Percentiles rank a stretch among this genome's conserved stretches.
phyloP scores from a whole-genome alignment of 1,140 invertebrate genomes.

The Euglossa dilemma region DNA sequence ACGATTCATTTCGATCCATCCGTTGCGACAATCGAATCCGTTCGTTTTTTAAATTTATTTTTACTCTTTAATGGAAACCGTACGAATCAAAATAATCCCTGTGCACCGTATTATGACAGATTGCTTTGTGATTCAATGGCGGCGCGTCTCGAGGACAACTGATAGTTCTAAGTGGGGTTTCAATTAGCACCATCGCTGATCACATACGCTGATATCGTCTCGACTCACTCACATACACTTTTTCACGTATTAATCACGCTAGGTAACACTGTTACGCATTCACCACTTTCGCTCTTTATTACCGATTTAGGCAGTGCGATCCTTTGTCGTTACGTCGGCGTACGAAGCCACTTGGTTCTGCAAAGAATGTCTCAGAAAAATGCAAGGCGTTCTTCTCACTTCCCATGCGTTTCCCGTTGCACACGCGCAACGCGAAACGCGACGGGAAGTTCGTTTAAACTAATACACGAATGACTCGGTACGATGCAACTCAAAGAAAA shows the following conservation, averaged over 20 bases:
- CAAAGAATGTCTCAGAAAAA: conserved; percentile 44
- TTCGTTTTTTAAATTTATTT: not conserved
- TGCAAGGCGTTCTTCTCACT: not conserved
- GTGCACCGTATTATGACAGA: not conserved
- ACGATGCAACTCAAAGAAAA: not conserved
- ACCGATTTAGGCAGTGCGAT: conserved; percentile 61
- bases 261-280: conserved; percentile 32
- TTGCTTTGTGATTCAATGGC: conserved; percentile 9
- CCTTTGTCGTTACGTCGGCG: conserved; percentile 57
- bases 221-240: conserved; percentile 31
- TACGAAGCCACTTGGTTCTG: conserved; percentile 62
- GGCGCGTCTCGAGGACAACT: conserved; percentile 1
- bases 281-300: conserved; percentile 40
- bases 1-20: not conserved
- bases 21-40: not conserved
- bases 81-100: not conserved
- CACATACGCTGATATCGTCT: conserved; percentile 42
- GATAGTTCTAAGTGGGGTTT: conserved; percentile 47
- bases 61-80: not conserved
- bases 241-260: conserved; percentile 23
- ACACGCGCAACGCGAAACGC: not conserved
- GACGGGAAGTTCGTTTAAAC: not conserved
- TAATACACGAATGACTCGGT: not conserved
- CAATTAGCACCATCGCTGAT: conserved; percentile 65
- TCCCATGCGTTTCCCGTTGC: not conserved